Evolutionary conservation across 1,140 invertebrate species (phyloP), one percentile per base, ranked within the genome.

Genomic region (Plectrocnemia conspersa): DNA sequence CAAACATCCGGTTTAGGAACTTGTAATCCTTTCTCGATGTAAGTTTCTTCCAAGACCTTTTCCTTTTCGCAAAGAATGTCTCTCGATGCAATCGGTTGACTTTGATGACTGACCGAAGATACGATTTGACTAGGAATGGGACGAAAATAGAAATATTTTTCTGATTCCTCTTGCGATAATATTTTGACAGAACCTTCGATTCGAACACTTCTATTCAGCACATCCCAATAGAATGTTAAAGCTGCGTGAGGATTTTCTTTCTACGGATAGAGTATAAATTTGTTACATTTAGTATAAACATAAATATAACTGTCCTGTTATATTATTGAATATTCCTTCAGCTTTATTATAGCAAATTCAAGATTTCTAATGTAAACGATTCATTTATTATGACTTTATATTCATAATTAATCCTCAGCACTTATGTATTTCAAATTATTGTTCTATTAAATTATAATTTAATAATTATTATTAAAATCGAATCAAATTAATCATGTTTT

Each of bases 151-250:
- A 97, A 98, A 75, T 98, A 98, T 53, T 79, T 75, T 11, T 83
- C 82, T 0, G 91, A 91, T 61, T 90, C 86, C 52, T 81, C 77
- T 40, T 78, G 68, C 1, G 84, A 75, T 2, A 96, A 67, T 68
- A 85, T 89, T 62, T 84, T 77, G 0, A 90, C 86, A 33, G 62
- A 64, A 11, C 95, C 95, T 76, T 97, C 94, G 60, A 98, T 86
- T 56, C 95, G 79, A 32, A 97, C 84, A 41, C 86, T 86, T 73
- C 90, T 80, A 53, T 82, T 82, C 3, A 93, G 71, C 6, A 82
- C 72, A 64, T 89, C 83, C 94, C 94, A 97, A 66, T 92, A 96
- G 66, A 97, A 93, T 56, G 89, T 86, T 48, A 95, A 74, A 15
- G 91, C 86, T 46, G 86, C 93, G 68, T 83, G 81, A 22, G 91